A percentile compares a stretch with the other conserved stretches of the same genome.
Conservation (phyloP, 2,797 vertebrate species). For the Sebastiscus albofasciatus region DNA sequence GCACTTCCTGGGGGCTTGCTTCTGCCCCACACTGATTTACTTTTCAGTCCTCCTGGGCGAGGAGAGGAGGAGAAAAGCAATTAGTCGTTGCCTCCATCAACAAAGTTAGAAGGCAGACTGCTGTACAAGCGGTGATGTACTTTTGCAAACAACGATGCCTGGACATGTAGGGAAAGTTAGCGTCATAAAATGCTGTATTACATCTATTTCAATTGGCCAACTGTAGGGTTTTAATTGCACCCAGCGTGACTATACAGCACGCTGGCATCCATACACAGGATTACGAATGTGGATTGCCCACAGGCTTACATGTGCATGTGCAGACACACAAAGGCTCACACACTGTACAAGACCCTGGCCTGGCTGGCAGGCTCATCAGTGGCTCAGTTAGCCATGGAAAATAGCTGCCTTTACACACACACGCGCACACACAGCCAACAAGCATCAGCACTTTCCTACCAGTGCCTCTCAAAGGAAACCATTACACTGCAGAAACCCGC, state of each 20-base stretch:
- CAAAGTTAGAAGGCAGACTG: conserved; percentile 10
- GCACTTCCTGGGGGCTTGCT: neutral
- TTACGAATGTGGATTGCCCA: conserved; percentile 2
- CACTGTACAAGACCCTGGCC: conserved; percentile 30
- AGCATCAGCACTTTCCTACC: conserved; percentile 78
- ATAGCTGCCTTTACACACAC: conserved; percentile 41
- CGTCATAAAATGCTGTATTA: conserved; percentile 10
- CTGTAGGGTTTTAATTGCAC: conserved; percentile 41
- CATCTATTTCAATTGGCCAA: conserved; percentile 32
- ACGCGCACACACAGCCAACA: conserved; percentile 51
- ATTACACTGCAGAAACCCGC: conserved; percentile 74
- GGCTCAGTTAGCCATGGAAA: conserved; percentile 74
- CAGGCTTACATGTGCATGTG: conserved; percentile 11
- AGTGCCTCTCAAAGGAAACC: conserved; percentile 76
- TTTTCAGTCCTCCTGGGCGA: conserved; percentile 34
- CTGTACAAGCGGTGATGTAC: neutral
- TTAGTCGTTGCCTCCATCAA: conserved; percentile 33
- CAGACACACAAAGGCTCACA: conserved; percentile 11
- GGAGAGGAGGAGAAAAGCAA: conserved; percentile 16
- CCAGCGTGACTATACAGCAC: neutral
- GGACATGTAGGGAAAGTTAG: neutral
- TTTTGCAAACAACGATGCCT: neutral
- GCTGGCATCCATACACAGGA: conserved; percentile 5
- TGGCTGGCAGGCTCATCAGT: conserved; percentile 63
- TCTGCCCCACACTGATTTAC: conserved; percentile 36